Conservation (phyloP, 1,140 invertebrate species). For the Scylla paramamosain region DNA sequence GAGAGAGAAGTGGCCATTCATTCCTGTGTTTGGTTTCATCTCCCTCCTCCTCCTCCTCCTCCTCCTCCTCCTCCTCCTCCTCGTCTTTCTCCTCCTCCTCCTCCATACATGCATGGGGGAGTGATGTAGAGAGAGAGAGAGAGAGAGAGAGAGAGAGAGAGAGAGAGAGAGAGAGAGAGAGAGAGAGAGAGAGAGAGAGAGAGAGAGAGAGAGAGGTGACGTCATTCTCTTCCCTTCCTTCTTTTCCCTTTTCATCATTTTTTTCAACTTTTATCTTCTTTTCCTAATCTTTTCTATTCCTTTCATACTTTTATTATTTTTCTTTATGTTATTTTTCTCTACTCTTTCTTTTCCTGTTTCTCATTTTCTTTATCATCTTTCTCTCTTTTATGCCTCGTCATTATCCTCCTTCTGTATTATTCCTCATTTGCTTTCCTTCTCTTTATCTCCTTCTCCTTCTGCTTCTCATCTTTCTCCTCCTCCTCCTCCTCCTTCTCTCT, state of each 20-base stretch:
- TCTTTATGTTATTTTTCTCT: background rate
- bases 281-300: background rate
- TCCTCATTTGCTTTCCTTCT: background rate
- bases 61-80: background rate
- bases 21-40: conserved; percentile 51
- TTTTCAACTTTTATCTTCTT: background rate
- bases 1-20: conserved; percentile 29
- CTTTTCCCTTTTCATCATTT: background rate
- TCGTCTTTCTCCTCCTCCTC: background rate
- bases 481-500: background rate
- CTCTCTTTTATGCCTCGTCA: background rate
- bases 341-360: background rate
- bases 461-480: background rate
- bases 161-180: background rate
- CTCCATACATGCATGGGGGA: background rate
- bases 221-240: background rate
- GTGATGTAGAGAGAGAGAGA: background rate
- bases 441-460: background rate
- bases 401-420: background rate
- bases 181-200: too few relatives aligned
- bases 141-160: conserved; percentile 4
- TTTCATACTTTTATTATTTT: background rate
- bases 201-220: background rate
- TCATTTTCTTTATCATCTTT: background rate
- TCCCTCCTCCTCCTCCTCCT: background rate